A percentile compares a stretch with the other conserved stretches of the same genome.
Conservation (phyloP, 2,113 vertebrate genomes). For the Daubentonia madagascariensis region DNA sequence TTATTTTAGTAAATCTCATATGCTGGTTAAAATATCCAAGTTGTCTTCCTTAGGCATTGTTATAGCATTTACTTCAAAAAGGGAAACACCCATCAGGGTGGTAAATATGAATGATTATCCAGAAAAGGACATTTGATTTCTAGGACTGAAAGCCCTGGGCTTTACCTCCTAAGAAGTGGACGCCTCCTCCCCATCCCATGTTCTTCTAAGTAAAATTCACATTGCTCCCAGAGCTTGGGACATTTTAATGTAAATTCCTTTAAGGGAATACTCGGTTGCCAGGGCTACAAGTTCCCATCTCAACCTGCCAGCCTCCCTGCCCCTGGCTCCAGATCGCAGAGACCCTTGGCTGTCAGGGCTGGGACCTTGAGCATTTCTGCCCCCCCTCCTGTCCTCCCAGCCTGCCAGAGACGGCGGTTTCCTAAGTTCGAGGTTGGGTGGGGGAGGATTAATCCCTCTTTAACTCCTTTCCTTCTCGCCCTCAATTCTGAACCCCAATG, state of each 20-base stretch:
- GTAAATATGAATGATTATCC: slow-evolving; percentile 24
- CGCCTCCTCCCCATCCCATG: not conserved
- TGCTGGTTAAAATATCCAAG: not conserved
- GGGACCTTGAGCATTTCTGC: not conserved
- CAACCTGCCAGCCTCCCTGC: slow-evolving; percentile 63
- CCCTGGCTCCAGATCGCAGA: not conserved
- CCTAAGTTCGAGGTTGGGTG: slow-evolving; percentile 41
- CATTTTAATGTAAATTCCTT: slow-evolving; percentile 82
- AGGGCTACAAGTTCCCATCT: slow-evolving; percentile 80
- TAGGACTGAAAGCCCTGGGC: not conserved
- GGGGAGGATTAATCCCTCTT: slow-evolving; percentile 68
- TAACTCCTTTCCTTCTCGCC: slow-evolving; percentile 47
- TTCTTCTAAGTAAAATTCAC: slow-evolving; percentile 63
- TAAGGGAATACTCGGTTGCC: slow-evolving; percentile 81
- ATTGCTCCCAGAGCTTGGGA: slow-evolving; percentile 72
- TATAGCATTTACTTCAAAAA: slow-evolving; percentile 49
- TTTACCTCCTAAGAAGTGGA: slow-evolving; percentile 34
- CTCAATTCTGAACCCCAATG: slow-evolving; percentile 59
- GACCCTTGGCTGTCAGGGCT: slow-evolving; percentile 15
- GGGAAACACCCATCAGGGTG: not conserved
- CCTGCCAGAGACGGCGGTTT: not conserved
- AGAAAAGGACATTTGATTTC: slow-evolving; percentile 70
- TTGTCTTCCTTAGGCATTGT: not conserved
- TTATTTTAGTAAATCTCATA: not conserved
- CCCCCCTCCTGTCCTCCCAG: not conserved